A percentile compares a stretch with the other conserved stretches of the same genome.
Evolutionary conservation across 2,113 vertebrate species (phyloP).

Genomic region (Spermophilus dauricus): DNA sequence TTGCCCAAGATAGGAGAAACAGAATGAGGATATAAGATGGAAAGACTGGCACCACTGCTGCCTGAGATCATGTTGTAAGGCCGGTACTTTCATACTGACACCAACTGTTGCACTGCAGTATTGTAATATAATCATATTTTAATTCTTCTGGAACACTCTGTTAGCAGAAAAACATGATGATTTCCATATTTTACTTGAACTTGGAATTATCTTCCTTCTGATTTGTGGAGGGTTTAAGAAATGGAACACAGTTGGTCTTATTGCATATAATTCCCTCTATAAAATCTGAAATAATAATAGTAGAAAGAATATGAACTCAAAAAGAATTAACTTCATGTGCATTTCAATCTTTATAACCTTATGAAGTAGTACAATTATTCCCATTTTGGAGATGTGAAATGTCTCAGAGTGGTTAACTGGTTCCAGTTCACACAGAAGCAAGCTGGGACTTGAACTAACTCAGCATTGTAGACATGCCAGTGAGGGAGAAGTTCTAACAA

Average conservation of each 20-base stretch:
- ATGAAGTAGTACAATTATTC: neutral
- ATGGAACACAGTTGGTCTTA: neutral
- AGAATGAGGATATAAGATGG: neutral
- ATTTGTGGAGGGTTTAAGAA: neutral
- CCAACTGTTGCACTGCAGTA: neutral
- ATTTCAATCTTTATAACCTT: neutral
- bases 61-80: neutral
- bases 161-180: neutral
- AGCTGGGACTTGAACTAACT: neutral
- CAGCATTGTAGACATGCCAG: neutral
- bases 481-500: neutral
- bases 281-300: neutral
- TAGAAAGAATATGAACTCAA: neutral
- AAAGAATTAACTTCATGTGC: neutral
- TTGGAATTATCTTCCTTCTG: neutral
- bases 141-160: neutral
- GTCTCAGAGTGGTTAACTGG: neutral
- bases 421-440: neutral
- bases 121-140: neutral
- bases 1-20: neutral
- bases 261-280: neutral
- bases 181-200: neutral
- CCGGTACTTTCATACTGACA: fast-evolving
- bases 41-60: neutral
- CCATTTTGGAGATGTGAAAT: neutral